Evolutionary conservation across 1,140 invertebrate genomes (phyloP), one percentile per base, ranked within the genome.

Genomic region (Proales similis): DNA sequence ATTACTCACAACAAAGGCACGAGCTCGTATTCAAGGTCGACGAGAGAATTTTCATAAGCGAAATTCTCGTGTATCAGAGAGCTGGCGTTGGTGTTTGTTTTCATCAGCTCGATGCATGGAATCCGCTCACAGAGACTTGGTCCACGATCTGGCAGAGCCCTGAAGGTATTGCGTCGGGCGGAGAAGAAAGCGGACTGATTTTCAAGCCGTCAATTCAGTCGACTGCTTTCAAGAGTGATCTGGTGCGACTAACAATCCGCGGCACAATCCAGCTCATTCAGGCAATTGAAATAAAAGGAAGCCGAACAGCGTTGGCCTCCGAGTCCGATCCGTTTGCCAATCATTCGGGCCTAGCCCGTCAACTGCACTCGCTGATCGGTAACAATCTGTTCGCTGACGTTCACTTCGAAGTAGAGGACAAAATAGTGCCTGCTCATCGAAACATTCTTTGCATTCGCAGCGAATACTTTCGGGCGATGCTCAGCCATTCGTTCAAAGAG

Each of bases 401-500:
- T 42, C 45, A 57, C 45, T 57, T 57, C 45, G 51, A 57, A 42
- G 33, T 57, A 2, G 51, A 57, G 19, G 51, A 39, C 12, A 57
- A 39, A 38, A 3, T 57, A 12, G 30, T 57, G 19, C 14, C 51
- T 14, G 33, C 51, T 7, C 51, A 57, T 36, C 17, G 24, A 12
- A 57, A 57, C 20, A 57, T 57, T 22, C 30, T 57, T 19, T 5
- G n/a, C 17, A 42, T 24, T 39, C 20, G 51, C 27, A 57, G 51
- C 24, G 51, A 57, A 39, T 42, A 57, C 30, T 57, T 57, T 39
- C 43, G 43, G 27, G 51, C 36, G 30, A 39, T 39, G 33, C 12
- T 57, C 14, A 57, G 36, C n/a, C 7, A 19, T 3, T 17, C 39
- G 39, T 38, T 57, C 45, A 42, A 57, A 57, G 20, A 39, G 2